These are phyloP conservation scores for Drosophila differens DNA, from an alignment of 2,888 invertebrate genomes.

Conservation along the genomic window DNA sequence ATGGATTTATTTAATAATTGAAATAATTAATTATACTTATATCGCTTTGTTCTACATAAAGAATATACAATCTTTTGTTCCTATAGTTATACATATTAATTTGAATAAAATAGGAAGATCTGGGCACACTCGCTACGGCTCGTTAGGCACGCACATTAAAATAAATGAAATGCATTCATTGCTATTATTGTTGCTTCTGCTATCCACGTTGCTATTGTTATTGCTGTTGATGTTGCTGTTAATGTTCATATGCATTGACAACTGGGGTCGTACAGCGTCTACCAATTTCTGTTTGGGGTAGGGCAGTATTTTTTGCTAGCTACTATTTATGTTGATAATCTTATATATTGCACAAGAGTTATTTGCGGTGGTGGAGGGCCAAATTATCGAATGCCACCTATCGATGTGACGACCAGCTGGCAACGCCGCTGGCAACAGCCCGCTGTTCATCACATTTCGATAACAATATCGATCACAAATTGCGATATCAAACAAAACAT, in stretches of 20 bases:
- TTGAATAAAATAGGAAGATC: background rate
- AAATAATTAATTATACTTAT: background rate
- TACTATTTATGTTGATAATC: conserved; percentile 41
- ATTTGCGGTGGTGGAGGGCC: conserved; percentile 4
- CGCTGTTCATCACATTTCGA: background rate
- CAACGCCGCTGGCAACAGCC: conserved; percentile 14
- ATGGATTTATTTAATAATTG: background rate
- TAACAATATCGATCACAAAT: background rate
- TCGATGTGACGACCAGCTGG: conserved; percentile 14
- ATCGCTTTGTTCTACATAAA: too few species aligned
- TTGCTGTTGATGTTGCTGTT: conserved; percentile 13
- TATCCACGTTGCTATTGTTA: conserved; percentile 4
- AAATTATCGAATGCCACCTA: conserved; percentile 6
- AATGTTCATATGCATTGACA: background rate
- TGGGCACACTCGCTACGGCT: conserved; percentile 11
- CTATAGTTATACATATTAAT: background rate
- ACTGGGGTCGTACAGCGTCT: conserved; percentile 25
- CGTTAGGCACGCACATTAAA: conserved; percentile 37
- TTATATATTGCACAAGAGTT: conserved; percentile 11
- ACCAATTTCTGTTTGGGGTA: conserved; percentile 37
- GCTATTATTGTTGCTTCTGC: conserved; percentile 45
- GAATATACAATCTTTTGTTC: background rate
- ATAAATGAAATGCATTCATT: conserved; percentile 34
- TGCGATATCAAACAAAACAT: background rate
- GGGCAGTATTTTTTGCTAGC: conserved; percentile 20